A percentile compares a stretch with the other conserved stretches of the same genome.
These are phyloP conservation scores for Vultur gryphus DNA, from an alignment of 2,797 vertebrate genomes.

Conservation along the genomic window DNA sequence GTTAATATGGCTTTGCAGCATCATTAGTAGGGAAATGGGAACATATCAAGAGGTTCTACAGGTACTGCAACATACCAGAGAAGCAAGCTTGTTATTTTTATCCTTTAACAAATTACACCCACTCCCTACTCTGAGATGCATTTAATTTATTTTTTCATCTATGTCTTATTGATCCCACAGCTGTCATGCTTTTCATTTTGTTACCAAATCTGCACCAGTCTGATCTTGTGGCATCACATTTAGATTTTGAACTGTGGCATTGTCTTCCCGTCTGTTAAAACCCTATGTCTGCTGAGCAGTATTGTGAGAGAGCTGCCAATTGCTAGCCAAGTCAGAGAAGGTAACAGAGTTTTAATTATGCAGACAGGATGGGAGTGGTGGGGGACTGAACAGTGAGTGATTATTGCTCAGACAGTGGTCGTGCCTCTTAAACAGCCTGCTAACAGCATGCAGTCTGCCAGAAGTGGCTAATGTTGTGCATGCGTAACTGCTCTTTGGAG, in stretches of 20 bases:
- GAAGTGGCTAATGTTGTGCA: neutral
- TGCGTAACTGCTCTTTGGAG: neutral
- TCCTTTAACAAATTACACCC: neutral
- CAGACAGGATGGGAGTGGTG: conserved; percentile 3
- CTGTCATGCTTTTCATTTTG: neutral
- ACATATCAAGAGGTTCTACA: neutral
- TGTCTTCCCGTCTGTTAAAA: conserved; percentile 43
- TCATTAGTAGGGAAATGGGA: neutral
- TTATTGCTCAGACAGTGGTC: neutral
- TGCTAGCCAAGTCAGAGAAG: neutral
- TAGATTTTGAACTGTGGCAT: neutral
- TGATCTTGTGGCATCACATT: neutral
- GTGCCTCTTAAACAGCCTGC: neutral
- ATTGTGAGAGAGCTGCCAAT: neutral
- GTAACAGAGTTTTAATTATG: conserved; percentile 55
- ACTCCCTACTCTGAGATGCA: neutral
- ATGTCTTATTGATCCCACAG: neutral
- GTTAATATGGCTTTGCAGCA: neutral
- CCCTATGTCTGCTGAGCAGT: neutral
- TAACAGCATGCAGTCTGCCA: neutral
- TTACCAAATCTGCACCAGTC: neutral
- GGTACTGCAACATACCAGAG: neutral
- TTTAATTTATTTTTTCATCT: neutral
- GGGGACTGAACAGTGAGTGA: neutral
- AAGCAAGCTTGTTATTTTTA: neutral